Conservation (phyloP, 2,888 invertebrate species). For the Pasiphila rectangulata region DNA sequence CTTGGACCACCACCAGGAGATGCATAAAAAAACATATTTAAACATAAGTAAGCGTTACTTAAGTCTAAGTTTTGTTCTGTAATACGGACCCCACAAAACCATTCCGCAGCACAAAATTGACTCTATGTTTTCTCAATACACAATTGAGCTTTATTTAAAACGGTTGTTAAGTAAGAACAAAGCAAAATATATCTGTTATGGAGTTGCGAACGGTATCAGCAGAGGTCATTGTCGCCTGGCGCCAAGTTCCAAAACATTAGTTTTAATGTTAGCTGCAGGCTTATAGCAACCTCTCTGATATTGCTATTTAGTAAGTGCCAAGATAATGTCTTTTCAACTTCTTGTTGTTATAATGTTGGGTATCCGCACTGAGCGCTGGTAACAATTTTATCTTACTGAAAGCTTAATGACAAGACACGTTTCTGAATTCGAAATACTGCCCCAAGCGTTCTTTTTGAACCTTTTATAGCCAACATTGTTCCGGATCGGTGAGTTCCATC, state of each 20-base stretch:
- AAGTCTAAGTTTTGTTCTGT: too few species aligned
- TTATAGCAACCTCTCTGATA: slow-evolving; percentile 18
- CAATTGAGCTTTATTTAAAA: background rate
- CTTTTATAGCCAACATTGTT: too few species aligned
- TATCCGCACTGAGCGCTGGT: slow-evolving; percentile 10
- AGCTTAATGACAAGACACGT: slow-evolving; percentile 1
- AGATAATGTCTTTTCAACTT: slow-evolving; percentile 22
- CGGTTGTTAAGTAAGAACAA: slow-evolving; percentile 3
- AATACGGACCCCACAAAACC: background rate
- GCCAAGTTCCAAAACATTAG: slow-evolving; percentile 21
- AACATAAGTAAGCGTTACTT: too few species aligned
- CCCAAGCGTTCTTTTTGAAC: too few species aligned
- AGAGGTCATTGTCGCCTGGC: slow-evolving; percentile 17
- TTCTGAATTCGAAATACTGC: too few species aligned
- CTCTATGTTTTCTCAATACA: background rate
- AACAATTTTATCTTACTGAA: background rate
- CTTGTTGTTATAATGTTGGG: slow-evolving; percentile 14
- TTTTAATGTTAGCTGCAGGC: slow-evolving; percentile 20
- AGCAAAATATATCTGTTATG: slow-evolving; percentile 4
- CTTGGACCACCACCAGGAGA: too few species aligned
- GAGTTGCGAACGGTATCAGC: slow-evolving; percentile 7
- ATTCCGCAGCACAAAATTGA: background rate
- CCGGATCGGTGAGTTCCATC: too few species aligned
- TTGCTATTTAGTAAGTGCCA: slow-evolving; percentile 21
- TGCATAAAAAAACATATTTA: background rate